These are phyloP conservation scores for Polymixis lichenea DNA, from an alignment of 2,888 invertebrate genomes.

Conservation along the genomic window DNA sequence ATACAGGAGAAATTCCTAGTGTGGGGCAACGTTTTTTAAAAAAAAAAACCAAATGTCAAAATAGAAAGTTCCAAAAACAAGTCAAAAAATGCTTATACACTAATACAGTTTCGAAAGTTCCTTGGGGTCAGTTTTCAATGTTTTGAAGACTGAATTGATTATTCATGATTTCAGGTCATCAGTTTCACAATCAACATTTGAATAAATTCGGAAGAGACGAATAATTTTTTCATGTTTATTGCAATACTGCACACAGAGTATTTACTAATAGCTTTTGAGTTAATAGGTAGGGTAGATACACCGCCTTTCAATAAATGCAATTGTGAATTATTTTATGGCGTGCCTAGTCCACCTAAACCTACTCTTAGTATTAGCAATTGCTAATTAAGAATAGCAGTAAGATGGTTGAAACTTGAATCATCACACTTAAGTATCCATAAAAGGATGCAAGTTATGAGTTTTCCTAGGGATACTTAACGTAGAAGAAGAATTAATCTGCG, in stretches of 20 bases:
- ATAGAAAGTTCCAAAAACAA: background rate
- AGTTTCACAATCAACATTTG: background rate
- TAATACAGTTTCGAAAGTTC: background rate
- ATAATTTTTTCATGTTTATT: no score
- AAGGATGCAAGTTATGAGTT: background rate
- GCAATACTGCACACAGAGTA: background rate
- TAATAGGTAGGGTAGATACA: background rate
- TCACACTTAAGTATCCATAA: background rate
- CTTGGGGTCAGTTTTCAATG: background rate
- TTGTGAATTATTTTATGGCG: background rate
- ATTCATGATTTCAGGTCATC: background rate
- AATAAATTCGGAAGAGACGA: background rate
- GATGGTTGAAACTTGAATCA: background rate
- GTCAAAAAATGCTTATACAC: background rate
- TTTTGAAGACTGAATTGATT: background rate
- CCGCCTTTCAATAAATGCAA: background rate
- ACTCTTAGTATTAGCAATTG: background rate
- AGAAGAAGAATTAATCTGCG: background rate
- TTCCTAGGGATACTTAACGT: no score
- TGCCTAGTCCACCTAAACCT: background rate
- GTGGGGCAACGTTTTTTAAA: no score
- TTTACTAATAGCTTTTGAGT: background rate
- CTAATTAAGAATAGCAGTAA: background rate
- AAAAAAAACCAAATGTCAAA: background rate
- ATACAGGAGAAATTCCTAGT: no score